Base-by-base conservation (phyloP, 2,888 invertebrate species). In the Apodemia duryi region DNA sequence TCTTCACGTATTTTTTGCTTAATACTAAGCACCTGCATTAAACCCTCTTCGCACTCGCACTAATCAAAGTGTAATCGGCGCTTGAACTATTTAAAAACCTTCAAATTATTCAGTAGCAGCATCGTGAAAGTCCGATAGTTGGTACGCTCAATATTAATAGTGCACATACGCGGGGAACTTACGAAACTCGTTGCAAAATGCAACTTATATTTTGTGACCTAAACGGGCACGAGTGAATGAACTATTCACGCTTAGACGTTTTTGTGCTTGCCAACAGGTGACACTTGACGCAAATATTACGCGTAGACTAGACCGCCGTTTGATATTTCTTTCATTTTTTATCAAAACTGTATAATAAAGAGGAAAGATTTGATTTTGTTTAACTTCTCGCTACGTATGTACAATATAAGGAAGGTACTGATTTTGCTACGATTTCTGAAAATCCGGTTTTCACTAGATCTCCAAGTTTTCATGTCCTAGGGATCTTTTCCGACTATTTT, bases 211-310 rank as follows among this genome's bases (percentile, higher is more conserved):
- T 62, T 66, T 63, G 61, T 68, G 66, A 67, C 68, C 64, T 65
- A 68, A 68, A 63, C 46, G 46, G 66, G 64, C 57, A 62, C 67
- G 72, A 74, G 76, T 73, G 71, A 74, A 76, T 75, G 72, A 72
- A 74, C 72, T 63, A 60, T 63, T 71, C 74, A 76, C 75, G 74
- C 68, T 66, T 65, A 54, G 67, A 66, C 63, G 60, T 65, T 35
- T 13, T 10, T 13, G 11, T 29, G 57, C 13, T n/a, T 49, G n/a
- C 49, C 46, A 49, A 49, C 49, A 49, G 49, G 49, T 49, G 49
- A 49, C 49, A 51, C 6, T 51, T 21, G n/a, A 21, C 7, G 49
- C 13, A 6, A 2, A 13, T 10, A n/a, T 13, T 13, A 46, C 46
- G 46, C 46, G 46, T 13, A 46, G 46, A 5, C 46, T 46, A 46